Evolutionary conservation across 2,797 vertebrate genomes (phyloP).

Genomic region (Syngnathus acus): DNA sequence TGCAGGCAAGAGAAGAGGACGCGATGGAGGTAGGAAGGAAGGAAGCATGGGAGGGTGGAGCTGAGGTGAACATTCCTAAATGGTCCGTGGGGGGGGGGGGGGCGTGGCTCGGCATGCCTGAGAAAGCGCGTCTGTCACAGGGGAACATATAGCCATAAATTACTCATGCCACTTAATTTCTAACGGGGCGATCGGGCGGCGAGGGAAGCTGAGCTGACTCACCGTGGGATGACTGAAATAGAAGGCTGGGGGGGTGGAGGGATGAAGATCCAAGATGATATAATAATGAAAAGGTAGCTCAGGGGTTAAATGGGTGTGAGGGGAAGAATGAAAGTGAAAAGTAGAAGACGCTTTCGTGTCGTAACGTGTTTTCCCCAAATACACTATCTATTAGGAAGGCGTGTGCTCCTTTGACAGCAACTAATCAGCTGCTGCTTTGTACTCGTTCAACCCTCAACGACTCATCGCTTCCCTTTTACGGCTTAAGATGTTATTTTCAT

Average conservation of each 20-base stretch:
- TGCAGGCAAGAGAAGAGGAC: constrained; percentile 27
- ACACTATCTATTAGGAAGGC: not conserved
- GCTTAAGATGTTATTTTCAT: too few relatives aligned
- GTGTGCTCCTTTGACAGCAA: too few relatives aligned
- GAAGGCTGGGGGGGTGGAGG: constrained; percentile 16
- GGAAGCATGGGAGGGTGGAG: constrained; percentile 25
- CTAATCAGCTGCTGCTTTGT: too few relatives aligned
- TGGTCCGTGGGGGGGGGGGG: not conserved
- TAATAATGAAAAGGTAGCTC: constrained; percentile 5
- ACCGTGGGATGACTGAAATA: constrained; percentile 44
- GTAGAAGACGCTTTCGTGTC: constrained; percentile 27
- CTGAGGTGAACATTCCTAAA: constrained; percentile 41
- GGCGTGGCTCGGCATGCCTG: constrained; percentile 24
- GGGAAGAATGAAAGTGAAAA: constrained; percentile 3
- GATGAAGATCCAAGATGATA: constrained; percentile 16
- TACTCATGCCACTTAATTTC: not conserved
- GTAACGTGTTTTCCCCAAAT: constrained; percentile 12
- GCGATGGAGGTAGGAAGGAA: not conserved
- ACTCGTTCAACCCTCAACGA: not conserved
- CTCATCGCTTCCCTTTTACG: too few relatives aligned
- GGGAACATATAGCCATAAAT: constrained; percentile 14
- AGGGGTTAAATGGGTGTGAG: not conserved
- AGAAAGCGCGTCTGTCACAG: constrained; percentile 11
- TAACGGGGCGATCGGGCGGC: constrained; percentile 1
- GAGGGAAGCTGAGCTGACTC: constrained; percentile 40